Evolutionary conservation across 2,797 vertebrate genomes (phyloP).

Genomic region (Macrochelys suwanniensis): DNA sequence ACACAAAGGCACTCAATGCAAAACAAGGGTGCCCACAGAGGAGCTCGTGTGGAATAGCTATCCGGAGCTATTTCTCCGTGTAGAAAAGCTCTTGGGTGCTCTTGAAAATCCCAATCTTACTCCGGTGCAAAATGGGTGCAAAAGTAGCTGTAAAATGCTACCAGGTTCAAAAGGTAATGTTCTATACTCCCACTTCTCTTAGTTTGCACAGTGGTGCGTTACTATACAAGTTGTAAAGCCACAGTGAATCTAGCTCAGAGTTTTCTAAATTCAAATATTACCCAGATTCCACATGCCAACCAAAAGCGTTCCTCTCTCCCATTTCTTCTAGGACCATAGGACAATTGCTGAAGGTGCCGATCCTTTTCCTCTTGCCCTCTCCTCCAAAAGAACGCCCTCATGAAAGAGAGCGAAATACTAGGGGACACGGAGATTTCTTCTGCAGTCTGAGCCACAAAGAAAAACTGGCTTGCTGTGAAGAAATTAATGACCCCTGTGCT

Average conservation of each 20-base stretch:
- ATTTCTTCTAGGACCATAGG: not conserved
- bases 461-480: not conserved
- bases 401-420: not conserved
- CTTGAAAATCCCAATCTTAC: not conserved
- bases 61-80: not conserved
- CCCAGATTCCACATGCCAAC: not conserved
- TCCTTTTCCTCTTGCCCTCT: not conserved
- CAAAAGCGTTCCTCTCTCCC: not conserved
- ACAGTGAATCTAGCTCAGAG: accelerated
- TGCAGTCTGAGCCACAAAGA: not conserved
- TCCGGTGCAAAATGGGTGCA: accelerated
- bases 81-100: not conserved
- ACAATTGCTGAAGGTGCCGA: not conserved
- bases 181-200: not conserved
- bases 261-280: not conserved
- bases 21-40: not conserved
- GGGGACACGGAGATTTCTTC: not conserved
- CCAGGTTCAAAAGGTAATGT: not conserved
- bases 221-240: accelerated
- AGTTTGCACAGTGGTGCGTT: accelerated
- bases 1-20: not conserved
- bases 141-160: accelerated
- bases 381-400: not conserved
- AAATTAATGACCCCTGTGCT: not conserved
- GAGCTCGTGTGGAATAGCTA: not conserved